Base-by-base conservation (phyloP, 1,140 invertebrate species). In the Varroa destructor region DNA sequence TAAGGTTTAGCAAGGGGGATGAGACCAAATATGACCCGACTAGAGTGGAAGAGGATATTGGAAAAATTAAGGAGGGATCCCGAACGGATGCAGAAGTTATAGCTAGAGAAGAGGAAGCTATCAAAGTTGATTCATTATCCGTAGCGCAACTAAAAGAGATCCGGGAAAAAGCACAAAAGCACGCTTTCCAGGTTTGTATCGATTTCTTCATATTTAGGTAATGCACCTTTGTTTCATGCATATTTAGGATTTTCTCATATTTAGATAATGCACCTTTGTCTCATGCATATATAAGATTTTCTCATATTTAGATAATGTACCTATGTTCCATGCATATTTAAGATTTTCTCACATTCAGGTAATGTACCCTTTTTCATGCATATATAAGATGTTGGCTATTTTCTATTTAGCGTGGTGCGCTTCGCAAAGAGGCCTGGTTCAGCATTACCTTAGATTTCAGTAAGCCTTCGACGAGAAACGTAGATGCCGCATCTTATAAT, bases 101-200 rank as follows among this genome's bases (percentile, higher is more conserved):
- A 8, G 78, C 86, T 77, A 86, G 91, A 71, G 94, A 97, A 80
- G 94, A 95, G 81, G 94, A 98, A 83, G 90, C 93, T 0, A 97
- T 99, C 74, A 92, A 95, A 78, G 80, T 98, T 14, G 96, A 99
- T 83, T 93, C 89, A 2, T 81, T 99, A 71, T 97, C 89, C 82
- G 90, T 93, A 0, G 89, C 93, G 51, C 91, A 97, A 81, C 83
- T 97, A 76, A 92, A 92, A 76, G 90, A 97, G 82, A 78, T 98
- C 6, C 81, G 89, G 64, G 91, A 94, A 37, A 89, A 89, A 78
- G 86, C 93, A 0, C 91, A 97, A 77, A 97, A 94, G 79, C 91
- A 89, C 80, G 85, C 86, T 40, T 99, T 97, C 83, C 92, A 95
- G 81, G 79, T 55, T 4, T 55, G 51, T 42, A 14, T 14, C 1